phyloP scores from a whole-genome alignment of 2,113 vertebrate genomes.

The Atrichornis clamosus region DNA sequence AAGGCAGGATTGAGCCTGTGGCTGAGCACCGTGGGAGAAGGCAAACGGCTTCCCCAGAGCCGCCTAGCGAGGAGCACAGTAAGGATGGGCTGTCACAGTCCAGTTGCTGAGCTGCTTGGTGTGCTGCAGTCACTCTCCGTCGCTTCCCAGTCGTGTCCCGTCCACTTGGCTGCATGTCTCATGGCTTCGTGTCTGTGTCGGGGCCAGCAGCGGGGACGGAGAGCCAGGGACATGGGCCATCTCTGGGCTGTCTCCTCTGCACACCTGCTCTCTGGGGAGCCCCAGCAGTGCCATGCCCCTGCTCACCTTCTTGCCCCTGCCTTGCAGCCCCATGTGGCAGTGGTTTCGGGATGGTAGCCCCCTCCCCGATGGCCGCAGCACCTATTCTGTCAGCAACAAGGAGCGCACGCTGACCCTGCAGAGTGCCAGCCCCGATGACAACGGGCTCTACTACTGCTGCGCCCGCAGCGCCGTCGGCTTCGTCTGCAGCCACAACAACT shows the following conservation, averaged over 20 bases:
- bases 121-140: conserved; percentile 45
- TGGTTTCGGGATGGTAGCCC: conserved; percentile 86
- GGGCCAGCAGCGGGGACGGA: not conserved
- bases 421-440: conserved; percentile 81
- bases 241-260: not conserved
- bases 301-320: not conserved
- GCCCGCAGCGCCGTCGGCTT: conserved; percentile 85
- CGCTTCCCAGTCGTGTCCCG: conserved; percentile 29
- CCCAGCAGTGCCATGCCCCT: rapidly evolving
- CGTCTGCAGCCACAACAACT: conserved; percentile 88
- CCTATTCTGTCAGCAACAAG: conserved; percentile 86
- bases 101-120: not conserved
- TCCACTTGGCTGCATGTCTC: conserved; percentile 56
- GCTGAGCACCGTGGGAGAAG: conserved; percentile 39
- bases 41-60: conserved; percentile 30
- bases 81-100: conserved; percentile 40
- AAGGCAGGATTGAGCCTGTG: conserved; percentile 49
- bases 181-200: conserved; percentile 44
- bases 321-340: conserved; percentile 84
- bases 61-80: conserved; percentile 52
- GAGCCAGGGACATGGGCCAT: not conserved
- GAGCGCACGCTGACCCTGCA: conserved; percentile 86
- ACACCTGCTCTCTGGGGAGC: not conserved
- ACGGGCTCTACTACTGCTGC: conserved; percentile 90
- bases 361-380: conserved; percentile 72